Evolutionary conservation across 1,140 invertebrate species (phyloP), one percentile per base, ranked within the genome.

Genomic region (Oryctes rhinoceros): DNA sequence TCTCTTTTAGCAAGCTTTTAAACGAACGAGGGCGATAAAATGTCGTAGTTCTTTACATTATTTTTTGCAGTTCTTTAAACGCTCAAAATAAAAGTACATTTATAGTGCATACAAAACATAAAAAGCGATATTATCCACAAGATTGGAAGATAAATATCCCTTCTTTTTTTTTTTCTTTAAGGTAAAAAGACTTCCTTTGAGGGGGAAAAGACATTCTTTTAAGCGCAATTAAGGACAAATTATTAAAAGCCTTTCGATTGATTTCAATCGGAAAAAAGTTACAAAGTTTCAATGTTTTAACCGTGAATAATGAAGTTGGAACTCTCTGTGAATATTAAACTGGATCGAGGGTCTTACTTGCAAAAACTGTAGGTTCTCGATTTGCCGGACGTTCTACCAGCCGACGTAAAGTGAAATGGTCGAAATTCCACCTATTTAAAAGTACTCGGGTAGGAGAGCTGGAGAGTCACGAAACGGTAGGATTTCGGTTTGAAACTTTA

Each of bases 301-400:
- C 13, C 49, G 49, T 53, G n/a, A 53, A 53, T 53, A 53, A 7
- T 53, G 13, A 53, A 53, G 49, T 18, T 18, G 49, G 49, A 18
- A 53, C 11, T 53, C 49, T 53, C 13, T 53, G 13, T 53, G 49
- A 53, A 53, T 53, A 53, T 53, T 53, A 53, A 53, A 53, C 49
- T 15, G 49, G 49, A 30, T 53, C 13, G 49, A 7, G 49, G 2
- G 13, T 9, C 49, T 53, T 13, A 18, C 49, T 53, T 53, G 6
- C 13, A 53, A 53, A 53, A 48, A 48, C 9, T 53, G 49, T 53
- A 53, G 0, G 13, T 15, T 53, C 49, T 53, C 13, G 49, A 13
- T 53, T 53, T 53, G 4, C 4, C 11, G 49, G 49, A 53, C n/a
- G 6, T 53, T 53, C 13, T 11, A 15, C 49, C 49, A 53, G 4